Evolutionary conservation across 2,797 vertebrate species (phyloP).

Genomic region (Clarias laeviceps): DNA sequence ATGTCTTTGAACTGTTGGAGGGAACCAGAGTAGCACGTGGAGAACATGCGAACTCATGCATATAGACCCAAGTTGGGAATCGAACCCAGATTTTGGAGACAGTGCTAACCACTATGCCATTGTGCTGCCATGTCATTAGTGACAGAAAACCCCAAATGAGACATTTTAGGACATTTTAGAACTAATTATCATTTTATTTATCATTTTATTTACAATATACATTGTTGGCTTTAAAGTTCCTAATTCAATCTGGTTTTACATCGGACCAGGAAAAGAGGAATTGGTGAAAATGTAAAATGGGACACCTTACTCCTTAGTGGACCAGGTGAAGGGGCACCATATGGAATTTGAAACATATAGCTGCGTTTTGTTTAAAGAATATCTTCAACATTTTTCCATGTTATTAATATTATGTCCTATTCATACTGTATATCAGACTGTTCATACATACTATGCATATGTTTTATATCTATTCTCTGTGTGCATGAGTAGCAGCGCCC

Average conservation of each 20-base stretch:
- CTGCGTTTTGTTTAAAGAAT: not conserved
- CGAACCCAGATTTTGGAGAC: no score
- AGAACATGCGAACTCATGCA: no score
- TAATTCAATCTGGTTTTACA: not conserved
- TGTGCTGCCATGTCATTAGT: no score
- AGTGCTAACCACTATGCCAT: no score
- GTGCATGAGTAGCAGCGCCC: constrained; percentile 2
- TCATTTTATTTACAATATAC: no score
- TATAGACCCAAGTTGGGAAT: no score
- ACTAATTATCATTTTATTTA: no score
- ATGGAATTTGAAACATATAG: not conserved
- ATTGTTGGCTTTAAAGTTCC: not conserved
- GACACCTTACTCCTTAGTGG: not conserved
- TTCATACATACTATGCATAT: no score
- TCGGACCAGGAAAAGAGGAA: not conserved
- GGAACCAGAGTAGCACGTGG: no score
- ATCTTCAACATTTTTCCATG: not conserved
- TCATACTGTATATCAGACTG: not conserved
- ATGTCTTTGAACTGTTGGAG: no score
- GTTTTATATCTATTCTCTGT: not conserved
- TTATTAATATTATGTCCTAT: not conserved
- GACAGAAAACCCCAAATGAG: not conserved
- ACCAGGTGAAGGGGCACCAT: not conserved
- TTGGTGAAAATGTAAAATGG: not conserved
- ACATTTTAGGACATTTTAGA: not conserved